These are phyloP conservation scores for Hemithea aestivaria DNA, from an alignment of 2,888 invertebrate genomes.

Conservation along the genomic window DNA sequence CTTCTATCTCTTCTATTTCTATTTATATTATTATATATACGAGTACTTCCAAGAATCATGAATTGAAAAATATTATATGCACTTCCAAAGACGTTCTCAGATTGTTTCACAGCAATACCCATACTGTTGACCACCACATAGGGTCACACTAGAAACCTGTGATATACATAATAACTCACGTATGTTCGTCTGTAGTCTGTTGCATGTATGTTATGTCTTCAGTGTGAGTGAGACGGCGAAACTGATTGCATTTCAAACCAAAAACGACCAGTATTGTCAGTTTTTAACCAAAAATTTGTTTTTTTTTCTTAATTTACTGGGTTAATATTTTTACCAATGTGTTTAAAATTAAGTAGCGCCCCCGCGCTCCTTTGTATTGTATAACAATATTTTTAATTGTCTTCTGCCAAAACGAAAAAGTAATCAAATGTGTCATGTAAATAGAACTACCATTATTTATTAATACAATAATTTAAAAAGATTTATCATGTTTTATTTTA, in stretches of 20 bases:
- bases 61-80: too few relatives aligned
- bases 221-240: slow-evolving; percentile 49
- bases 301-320: slow-evolving; percentile 44
- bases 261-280: slow-evolving; percentile 72
- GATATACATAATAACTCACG: slow-evolving; percentile 67
- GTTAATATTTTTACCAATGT: slow-evolving; percentile 63
- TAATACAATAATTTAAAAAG: slow-evolving; percentile 78
- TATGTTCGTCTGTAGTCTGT: slow-evolving; percentile 59
- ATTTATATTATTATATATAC: too few relatives aligned
- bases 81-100: too few relatives aligned
- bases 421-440: slow-evolving; percentile 78
- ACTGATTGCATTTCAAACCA: slow-evolving; percentile 46
- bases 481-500: slow-evolving; percentile 51
- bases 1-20: too few relatives aligned
- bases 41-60: too few relatives aligned
- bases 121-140: slow-evolving; percentile 3
- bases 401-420: slow-evolving; percentile 79
- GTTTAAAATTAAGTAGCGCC: slow-evolving; percentile 36
- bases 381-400: slow-evolving; percentile 75
- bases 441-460: slow-evolving; percentile 80
- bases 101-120: not conserved
- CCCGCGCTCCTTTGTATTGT: slow-evolving; percentile 51
- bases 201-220: slow-evolving; percentile 58
- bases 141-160: slow-evolving; percentile 73
- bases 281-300: slow-evolving; percentile 63